phyloP scores from a whole-genome alignment of 2,888 invertebrate genomes.

The Sisyra nigra region DNA sequence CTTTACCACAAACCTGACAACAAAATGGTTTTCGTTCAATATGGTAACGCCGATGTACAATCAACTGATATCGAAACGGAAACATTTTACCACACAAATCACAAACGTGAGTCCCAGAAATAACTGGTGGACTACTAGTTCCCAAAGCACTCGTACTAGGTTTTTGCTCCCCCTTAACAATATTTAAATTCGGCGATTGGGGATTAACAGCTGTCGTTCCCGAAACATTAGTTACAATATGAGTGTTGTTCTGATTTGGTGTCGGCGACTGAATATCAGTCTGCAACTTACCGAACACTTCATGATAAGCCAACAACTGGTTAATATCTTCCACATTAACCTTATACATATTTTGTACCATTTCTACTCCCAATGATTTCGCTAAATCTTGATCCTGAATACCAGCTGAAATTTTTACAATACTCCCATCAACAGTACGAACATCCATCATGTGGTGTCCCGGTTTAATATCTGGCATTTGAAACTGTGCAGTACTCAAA shows the following conservation, averaged over 20 bases:
- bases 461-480: constrained; percentile 31
- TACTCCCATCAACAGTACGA: constrained; percentile 49
- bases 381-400: constrained; percentile 40
- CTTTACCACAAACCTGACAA: constrained; percentile 63
- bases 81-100: constrained; percentile 78
- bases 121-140: constrained; percentile 38
- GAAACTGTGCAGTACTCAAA: constrained; percentile 23
- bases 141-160: constrained; percentile 35
- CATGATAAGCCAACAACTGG: constrained; percentile 70
- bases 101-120: constrained; percentile 54
- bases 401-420: constrained; percentile 55
- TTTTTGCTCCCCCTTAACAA: constrained; percentile 31
- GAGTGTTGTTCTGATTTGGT: constrained; percentile 18
- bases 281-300: constrained; percentile 62
- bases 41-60: constrained; percentile 75
- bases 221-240: constrained; percentile 15
- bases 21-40: constrained; percentile 74
- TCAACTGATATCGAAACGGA: constrained; percentile 73
- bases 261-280: constrained; percentile 34
- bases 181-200: constrained; percentile 11
- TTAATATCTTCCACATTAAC: constrained; percentile 70
- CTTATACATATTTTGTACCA: constrained; percentile 69
- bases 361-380: constrained; percentile 44
- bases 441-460: constrained; percentile 40
- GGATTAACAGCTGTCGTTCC: constrained; percentile 3